Conservation (phyloP, 2,888 invertebrate genomes). For the Volucella inanis region DNA sequence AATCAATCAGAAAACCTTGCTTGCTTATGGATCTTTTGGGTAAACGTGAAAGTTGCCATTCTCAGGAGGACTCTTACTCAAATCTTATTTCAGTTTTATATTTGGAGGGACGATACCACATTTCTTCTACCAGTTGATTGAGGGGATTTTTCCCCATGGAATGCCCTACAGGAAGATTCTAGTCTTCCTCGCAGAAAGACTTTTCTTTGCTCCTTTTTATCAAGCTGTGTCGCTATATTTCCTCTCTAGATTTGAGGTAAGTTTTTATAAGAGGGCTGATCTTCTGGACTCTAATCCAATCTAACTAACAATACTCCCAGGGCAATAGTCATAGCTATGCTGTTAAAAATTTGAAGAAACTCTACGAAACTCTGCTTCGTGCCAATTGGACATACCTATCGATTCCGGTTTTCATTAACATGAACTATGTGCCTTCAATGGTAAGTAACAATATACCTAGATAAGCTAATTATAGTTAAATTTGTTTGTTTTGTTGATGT, state of each 20-base stretch:
- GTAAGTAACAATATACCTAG: conserved; percentile 81
- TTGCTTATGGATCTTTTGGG: conserved; percentile 91
- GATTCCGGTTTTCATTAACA: conserved; percentile 88
- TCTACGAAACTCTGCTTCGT: conserved; percentile 87
- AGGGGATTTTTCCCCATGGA: conserved; percentile 86
- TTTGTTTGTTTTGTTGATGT: background rate
- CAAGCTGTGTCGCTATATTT: conserved; percentile 90
- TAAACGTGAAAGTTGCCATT: conserved; percentile 77
- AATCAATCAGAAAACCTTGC: conserved; percentile 87
- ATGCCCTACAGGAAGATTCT: conserved; percentile 84
- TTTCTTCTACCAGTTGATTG: conserved; percentile 88
- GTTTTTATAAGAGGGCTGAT: background rate
- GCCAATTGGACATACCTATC: conserved; percentile 92
- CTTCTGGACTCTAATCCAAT: background rate
- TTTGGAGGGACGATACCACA: conserved; percentile 92
- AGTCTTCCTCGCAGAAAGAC: conserved; percentile 88
- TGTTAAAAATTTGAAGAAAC: conserved; percentile 85
- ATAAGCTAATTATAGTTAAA: conserved; percentile 2
- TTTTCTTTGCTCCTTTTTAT: conserved; percentile 88
- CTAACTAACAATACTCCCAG: conserved; percentile 78
- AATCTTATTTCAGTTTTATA: conserved; percentile 84
- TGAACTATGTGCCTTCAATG: conserved; percentile 90
- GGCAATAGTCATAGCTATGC: conserved; percentile 88
- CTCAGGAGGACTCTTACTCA: background rate
- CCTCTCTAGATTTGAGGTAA: conserved; percentile 88